These are phyloP conservation scores for Pseudorectes ferrugineus DNA, from an alignment of 2,113 vertebrate genomes.

Conservation along the genomic window DNA sequence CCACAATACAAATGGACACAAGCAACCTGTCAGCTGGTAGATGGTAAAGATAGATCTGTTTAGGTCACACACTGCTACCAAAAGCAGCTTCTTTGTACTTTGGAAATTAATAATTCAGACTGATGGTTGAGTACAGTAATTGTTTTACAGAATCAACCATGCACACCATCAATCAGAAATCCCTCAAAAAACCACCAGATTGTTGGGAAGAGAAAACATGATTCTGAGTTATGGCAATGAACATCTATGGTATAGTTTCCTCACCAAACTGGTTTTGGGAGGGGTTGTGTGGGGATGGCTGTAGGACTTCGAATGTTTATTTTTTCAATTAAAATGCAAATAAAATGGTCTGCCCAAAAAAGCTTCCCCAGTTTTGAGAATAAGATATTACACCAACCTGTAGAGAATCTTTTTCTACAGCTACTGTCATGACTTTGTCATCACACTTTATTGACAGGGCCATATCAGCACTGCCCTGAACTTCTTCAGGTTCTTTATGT, in stretches of 20 bases:
- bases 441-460: conserved; percentile 84
- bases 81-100: background rate
- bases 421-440: conserved; percentile 83
- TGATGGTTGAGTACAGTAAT: background rate
- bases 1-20: background rate
- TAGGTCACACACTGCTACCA: background rate
- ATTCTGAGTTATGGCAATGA: background rate
- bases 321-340: background rate
- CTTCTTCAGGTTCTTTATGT: conserved; percentile 77
- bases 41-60: background rate
- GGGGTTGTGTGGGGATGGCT: background rate
- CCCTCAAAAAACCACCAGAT: background rate
- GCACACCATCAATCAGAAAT: background rate
- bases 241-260: background rate
- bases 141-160: background rate
- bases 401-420: conserved; percentile 85
- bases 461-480: conserved; percentile 70
- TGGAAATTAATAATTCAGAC: background rate
- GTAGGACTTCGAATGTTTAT: background rate
- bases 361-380: background rate
- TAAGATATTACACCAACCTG: conserved; percentile 74
- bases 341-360: background rate
- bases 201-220: background rate
- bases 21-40: background rate
- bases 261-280: background rate